Conservation (phyloP, 2,113 vertebrate species). For the Pomatostomus ruficeps region DNA sequence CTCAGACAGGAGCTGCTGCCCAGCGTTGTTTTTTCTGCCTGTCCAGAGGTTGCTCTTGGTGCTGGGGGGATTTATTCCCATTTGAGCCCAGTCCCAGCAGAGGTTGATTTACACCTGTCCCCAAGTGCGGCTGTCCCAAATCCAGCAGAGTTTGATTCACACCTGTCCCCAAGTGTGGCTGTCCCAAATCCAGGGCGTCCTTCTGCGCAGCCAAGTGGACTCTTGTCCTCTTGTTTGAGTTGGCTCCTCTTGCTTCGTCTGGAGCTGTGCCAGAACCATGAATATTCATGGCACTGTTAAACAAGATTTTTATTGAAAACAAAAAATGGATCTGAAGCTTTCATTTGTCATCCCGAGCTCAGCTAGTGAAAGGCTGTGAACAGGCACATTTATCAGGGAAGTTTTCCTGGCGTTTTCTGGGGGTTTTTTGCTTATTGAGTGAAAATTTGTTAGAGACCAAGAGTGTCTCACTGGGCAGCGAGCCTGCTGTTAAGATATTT, state of each 20-base stretch:
- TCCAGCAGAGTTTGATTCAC: not conserved
- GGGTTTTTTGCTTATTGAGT: not conserved
- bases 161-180: not conserved
- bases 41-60: not conserved
- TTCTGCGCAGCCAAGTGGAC: slow-evolving; percentile 3
- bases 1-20: not conserved
- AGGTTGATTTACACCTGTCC: not conserved
- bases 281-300: slow-evolving; percentile 62
- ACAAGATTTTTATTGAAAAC: slow-evolving; percentile 70
- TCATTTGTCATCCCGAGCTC: slow-evolving; percentile 1
- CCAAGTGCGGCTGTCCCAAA: not conserved
- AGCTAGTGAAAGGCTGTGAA: slow-evolving; percentile 19
- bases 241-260: slow-evolving; percentile 3
- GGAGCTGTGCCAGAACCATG: slow-evolving; percentile 36
- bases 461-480: not conserved
- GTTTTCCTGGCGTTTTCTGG: not conserved
- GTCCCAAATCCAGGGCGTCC: not conserved
- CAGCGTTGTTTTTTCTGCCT: not conserved
- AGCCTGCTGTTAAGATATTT: not conserved
- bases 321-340: slow-evolving; percentile 55
- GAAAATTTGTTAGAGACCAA: not conserved
- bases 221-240: slow-evolving; percentile 11
- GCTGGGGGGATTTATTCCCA: not conserved
- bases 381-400: not conserved
- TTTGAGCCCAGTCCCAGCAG: not conserved